Evolutionary conservation across 2,113 vertebrate species (phyloP), one percentile per base, ranked within the genome.

Genomic region (Setophaga petechia): DNA sequence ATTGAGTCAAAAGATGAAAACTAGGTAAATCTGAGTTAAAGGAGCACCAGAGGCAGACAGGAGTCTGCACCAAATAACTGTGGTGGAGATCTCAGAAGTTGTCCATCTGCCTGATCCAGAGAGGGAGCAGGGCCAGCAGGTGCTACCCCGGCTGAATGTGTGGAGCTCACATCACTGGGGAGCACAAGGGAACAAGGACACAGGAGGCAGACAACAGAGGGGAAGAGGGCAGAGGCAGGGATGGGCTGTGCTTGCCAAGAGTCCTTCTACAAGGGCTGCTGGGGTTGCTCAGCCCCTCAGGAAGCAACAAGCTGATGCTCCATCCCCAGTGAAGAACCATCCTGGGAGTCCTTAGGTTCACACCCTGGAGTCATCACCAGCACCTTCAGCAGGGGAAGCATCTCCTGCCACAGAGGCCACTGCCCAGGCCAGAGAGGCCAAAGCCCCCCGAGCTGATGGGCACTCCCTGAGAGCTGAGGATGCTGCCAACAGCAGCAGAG

Each of bases 251-350:
- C 33, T 63, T 52, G 3, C 15, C 0, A 3, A 31, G 69, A 55
- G 44, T 37, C 55, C 55, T 11, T 46, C 6, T 33, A 5, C 15
- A 31, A 30, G 58, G 28, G 27, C 2, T 58, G 25, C 6, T 87
- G 49, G 19, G 6, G 0, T 10, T 16, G 74, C 39, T 80, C 39
- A 79, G 57, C 8, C 7, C 10, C 27, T 69, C 37, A 2, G 59
- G 19, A 61, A 39, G 27, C 14, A 55, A 5, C 8, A 54, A 47
- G 24, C 0, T 0, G 0, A 10, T 65, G 17, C 25, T 73, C 1
- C 1, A 0, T 58, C 15, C 3, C 15, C 28, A 27, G 11, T 6
- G 24, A 3, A 1, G 13, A 23, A 7, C 8, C 16, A 30, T 6
- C 49, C 4, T 21, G 23, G 1, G 61, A 9, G 19, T 27, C 15